Evolutionary conservation across 1,140 invertebrate genomes (phyloP).

Genomic region (Amyelois transitella): DNA sequence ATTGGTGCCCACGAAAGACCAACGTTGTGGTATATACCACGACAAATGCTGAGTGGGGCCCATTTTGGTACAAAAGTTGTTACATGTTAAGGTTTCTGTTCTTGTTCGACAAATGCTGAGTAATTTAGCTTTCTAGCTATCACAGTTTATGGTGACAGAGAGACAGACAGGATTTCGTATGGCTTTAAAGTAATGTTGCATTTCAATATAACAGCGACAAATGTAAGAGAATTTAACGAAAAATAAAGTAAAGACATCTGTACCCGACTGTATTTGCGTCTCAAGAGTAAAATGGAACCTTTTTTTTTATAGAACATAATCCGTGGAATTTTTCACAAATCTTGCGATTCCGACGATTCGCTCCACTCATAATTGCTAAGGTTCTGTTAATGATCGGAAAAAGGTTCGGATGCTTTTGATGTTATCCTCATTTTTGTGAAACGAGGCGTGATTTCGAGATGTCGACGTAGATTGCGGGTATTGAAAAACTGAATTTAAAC

Average conservation of each 20-base stretch:
- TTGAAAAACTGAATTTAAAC: neutral
- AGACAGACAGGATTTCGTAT: too few relatives aligned
- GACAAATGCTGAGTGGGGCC: too few relatives aligned
- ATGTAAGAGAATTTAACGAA: too few relatives aligned
- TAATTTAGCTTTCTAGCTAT: too few relatives aligned
- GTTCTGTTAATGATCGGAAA: neutral
- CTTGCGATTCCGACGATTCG: neutral
- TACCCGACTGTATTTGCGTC: neutral
- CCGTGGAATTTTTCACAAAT: neutral
- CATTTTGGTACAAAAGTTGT: too few relatives aligned
- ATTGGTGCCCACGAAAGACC: too few relatives aligned
- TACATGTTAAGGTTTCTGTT: too few relatives aligned
- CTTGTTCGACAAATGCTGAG: too few relatives aligned
- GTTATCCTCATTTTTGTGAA: neutral
- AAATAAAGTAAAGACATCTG: neutral
- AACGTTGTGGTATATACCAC: too few relatives aligned
- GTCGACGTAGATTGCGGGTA: neutral
- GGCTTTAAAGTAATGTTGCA: too few relatives aligned
- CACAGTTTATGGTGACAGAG: too few relatives aligned
- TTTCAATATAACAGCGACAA: too few relatives aligned
- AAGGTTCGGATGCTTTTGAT: neutral
- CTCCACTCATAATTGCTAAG: neutral
- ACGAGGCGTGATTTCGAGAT: neutral
- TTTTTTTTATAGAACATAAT: neutral
- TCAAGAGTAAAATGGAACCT: neutral